Percentiles rank a stretch among this genome's conserved stretches.
Evolutionary conservation across 2,888 invertebrate species (phyloP).

Genomic region (Mellilla xanthometata): DNA sequence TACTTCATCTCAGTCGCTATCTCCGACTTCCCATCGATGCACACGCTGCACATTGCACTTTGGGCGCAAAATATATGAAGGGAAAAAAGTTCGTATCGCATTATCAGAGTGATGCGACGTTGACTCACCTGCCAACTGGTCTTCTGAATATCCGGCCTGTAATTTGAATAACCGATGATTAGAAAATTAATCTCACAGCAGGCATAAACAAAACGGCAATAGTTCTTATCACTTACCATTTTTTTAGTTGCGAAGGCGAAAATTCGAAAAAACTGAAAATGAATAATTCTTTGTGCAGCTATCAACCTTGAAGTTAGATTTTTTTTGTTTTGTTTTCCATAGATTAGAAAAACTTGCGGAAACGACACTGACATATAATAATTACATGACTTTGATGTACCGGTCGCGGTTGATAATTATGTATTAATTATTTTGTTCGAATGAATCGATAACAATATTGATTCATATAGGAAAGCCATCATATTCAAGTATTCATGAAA

Average conservation of each 20-base stretch:
- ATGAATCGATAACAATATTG: too few relatives aligned
- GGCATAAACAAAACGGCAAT: not conserved
- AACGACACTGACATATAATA: not conserved
- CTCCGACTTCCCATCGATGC: constrained; percentile 12
- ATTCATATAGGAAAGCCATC: too few relatives aligned
- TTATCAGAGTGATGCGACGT: constrained; percentile 25
- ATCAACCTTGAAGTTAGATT: not conserved
- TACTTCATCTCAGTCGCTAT: constrained; percentile 18
- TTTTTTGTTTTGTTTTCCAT: not conserved
- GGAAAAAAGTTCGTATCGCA: not conserved
- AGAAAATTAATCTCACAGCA: not conserved
- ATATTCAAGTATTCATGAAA: too few relatives aligned
- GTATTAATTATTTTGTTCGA: too few relatives aligned
- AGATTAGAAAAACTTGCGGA: not conserved
- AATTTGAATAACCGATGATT: constrained; percentile 44
- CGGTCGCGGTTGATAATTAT: too few relatives aligned
- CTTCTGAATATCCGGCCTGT: constrained; percentile 94
- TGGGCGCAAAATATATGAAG: not conserved
- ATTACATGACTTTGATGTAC: too few relatives aligned
- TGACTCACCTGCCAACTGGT: constrained; percentile 95
- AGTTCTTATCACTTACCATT: constrained; percentile 12
- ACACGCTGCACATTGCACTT: constrained; percentile 11
- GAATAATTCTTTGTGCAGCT: not conserved
- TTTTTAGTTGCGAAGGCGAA: not conserved
- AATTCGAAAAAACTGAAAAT: not conserved